Conservation (phyloP, 2,113 vertebrate species). For the Craseonycteris thonglongyai region DNA sequence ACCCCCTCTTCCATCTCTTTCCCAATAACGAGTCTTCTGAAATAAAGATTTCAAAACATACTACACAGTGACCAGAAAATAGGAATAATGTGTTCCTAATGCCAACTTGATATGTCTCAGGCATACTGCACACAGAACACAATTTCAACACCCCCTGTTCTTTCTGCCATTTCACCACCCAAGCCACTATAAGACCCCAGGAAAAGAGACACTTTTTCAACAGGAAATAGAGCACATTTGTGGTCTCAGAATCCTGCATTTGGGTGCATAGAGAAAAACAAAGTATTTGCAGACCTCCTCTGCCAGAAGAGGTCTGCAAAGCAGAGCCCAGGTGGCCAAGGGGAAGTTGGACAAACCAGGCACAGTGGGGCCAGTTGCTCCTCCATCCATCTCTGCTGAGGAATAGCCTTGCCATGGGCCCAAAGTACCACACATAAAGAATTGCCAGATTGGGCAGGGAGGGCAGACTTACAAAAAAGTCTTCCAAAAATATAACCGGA, state of each 20-base stretch:
- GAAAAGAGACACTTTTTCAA: not conserved
- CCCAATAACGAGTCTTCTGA: not conserved
- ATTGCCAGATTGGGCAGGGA: no score
- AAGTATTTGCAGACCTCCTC: not conserved
- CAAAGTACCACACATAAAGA: not conserved
- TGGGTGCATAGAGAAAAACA: not conserved
- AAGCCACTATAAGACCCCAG: not conserved
- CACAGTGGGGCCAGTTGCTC: not conserved
- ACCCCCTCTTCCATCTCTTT: not conserved
- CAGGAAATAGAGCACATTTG: constrained; percentile 42
- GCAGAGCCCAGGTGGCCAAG: not conserved
- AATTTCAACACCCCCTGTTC: not conserved
- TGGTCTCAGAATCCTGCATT: not conserved
- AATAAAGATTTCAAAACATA: constrained; percentile 27
- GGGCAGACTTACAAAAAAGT: no score
- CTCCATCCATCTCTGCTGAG: not conserved
- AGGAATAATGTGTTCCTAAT: not conserved
- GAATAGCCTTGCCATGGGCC: not conserved
- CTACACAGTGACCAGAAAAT: not conserved
- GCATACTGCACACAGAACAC: not conserved
- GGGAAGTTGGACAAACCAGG: not conserved
- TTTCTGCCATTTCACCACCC: constrained; percentile 29
- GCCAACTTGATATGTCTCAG: not conserved
- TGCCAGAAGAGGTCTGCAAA: no score
- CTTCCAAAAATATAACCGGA: not conserved